These are phyloP conservation scores for Zapus hudsonius DNA, from an alignment of 2,113 vertebrate species.

Conservation along the genomic window DNA sequence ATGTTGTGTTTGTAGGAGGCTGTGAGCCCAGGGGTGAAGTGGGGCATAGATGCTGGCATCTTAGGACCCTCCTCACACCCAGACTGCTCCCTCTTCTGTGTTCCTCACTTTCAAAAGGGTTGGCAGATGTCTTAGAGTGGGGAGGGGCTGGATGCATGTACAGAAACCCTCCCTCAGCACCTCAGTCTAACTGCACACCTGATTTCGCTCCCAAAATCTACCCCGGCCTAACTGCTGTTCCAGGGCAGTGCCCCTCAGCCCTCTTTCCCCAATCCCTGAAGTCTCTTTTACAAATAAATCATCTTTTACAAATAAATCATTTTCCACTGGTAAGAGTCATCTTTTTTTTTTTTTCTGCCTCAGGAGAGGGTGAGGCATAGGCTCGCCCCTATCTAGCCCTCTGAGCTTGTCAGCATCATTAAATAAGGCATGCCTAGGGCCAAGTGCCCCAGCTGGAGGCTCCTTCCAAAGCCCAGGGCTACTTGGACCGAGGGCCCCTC, in stretches of 20 bases:
- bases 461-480: too few species aligned
- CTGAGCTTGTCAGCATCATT: neutral
- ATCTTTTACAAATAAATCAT: constrained; percentile 60
- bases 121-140: neutral
- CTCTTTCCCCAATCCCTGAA: neutral
- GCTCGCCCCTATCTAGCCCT: too few species aligned
- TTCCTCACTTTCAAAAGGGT: constrained; percentile 5
- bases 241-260: neutral
- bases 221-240: neutral
- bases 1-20: neutral
- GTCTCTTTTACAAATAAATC: constrained; percentile 63
- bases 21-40: neutral
- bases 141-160: constrained; percentile 1
- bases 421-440: neutral
- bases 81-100: neutral
- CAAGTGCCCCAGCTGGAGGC: neutral
- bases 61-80: neutral
- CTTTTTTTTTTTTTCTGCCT: constrained; percentile 51
- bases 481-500: neutral
- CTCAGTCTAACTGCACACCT: neutral
- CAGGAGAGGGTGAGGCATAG: neutral
- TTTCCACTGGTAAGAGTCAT: neutral
- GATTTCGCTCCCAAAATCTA: neutral
- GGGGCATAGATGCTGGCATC: constrained; percentile 41
- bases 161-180: neutral